Base-by-base conservation (phyloP, 2,797 vertebrate species). In the Crocodylus rhombifer region DNA sequence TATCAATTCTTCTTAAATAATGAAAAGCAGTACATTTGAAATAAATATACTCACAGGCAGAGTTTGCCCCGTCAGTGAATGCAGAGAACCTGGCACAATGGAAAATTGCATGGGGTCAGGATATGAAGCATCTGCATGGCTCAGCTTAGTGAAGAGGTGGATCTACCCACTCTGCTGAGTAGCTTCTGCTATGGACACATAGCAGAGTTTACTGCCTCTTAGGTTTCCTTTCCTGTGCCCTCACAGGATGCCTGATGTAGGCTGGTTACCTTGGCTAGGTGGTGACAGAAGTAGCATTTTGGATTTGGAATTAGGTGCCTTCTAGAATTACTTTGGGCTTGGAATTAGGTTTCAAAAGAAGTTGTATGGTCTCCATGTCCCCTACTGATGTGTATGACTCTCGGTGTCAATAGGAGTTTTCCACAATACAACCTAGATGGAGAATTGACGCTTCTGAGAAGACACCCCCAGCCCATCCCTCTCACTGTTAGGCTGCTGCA, bases 311-410 rank as follows among this genome's bases (percentile, higher is more conserved):
- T 51, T 51, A 51, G 42, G 9, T 51, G 42, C 10, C 42, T 51
- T 51, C 42, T 51, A 10, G 42, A 51, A 51, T 51, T 51, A 51
- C 10, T 51, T 42, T 51, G 42, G 42, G 42, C 10, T 51, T 51
- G 42, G 42, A 51, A 51, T 51, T 51, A 51, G 42, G 42, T 62
- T 26, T 25, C 23, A 21, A 26, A 12, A 62, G 23, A 23, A 25
- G 61, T 10, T 23, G 23, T 13, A 26, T 62, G 23, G 61, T 26
- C 61, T 25, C 73, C 6, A 28, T 7, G 25, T 73, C 36, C 64
- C 58, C 16, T 58, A 5, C 26, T 1, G 2, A 51, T 1, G 0
- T 2, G 0, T 0, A 1, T 73, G 42, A 25, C 71, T 1, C 0
- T 78, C 80, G 25, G 16, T 55, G 65, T 57, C 55, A 21, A 13